A percentile compares a stretch with the other conserved stretches of the same genome.
These are phyloP conservation scores for Eriosoma lanigerum DNA, from an alignment of 1,140 invertebrate species.

Conservation along the genomic window DNA sequence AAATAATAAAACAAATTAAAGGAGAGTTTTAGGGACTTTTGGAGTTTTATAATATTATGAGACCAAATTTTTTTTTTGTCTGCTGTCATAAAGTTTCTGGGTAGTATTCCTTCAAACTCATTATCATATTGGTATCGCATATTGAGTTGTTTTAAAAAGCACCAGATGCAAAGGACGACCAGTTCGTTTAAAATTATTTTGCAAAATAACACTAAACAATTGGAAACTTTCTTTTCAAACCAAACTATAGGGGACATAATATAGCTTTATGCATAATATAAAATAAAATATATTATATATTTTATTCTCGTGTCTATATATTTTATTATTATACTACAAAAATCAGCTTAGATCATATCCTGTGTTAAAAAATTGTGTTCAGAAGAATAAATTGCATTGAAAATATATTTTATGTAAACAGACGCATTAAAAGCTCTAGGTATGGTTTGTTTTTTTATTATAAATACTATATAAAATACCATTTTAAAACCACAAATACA, in stretches of 20 bases:
- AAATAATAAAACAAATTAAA: not conserved
- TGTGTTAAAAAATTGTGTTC: not conserved
- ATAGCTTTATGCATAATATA: not conserved
- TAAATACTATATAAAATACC: constrained; percentile 13
- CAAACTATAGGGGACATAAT: constrained; percentile 22
- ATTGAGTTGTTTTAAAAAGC: constrained; percentile 38
- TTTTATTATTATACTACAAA: constrained; percentile 26
- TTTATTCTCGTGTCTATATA: not conserved
- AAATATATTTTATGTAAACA: constrained; percentile 21
- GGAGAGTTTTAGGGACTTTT: constrained; percentile 32
- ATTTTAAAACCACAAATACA: not conserved
- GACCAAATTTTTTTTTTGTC: not conserved
- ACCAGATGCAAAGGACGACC: constrained; percentile 30
- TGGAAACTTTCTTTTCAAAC: constrained; percentile 32
- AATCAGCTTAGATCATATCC: not conserved
- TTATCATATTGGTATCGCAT: constrained; percentile 45
- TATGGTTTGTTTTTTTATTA: not conserved
- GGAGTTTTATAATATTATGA: constrained; percentile 43
- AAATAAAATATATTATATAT: not conserved
- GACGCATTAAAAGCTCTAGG: constrained; percentile 12
- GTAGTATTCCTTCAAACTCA: constrained; percentile 38
- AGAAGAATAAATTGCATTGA: not conserved
- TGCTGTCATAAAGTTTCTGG: constrained; percentile 41
- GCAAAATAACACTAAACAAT: constrained; percentile 42
- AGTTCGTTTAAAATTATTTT: constrained; percentile 29